A percentile compares a stretch with the other conserved stretches of the same genome.
phyloP scores from a whole-genome alignment of 2,888 invertebrate species.

The Mesochorus sp. region DNA sequence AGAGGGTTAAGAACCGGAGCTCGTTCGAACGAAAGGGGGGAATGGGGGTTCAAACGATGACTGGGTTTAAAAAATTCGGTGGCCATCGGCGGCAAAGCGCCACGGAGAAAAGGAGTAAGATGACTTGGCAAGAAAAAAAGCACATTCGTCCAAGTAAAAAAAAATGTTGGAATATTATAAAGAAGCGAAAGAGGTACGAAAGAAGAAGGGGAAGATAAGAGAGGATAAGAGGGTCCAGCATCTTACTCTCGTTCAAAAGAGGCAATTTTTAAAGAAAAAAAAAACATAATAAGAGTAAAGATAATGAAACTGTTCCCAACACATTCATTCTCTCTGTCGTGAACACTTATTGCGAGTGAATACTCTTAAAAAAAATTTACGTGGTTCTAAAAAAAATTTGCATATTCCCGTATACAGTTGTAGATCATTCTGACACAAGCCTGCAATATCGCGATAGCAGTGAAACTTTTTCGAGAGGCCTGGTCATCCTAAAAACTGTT shows the following conservation, averaged over 20 bases:
- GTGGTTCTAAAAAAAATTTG: too few relatives aligned
- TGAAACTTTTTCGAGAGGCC: too few relatives aligned
- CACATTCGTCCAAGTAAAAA: slow-evolving; percentile 8
- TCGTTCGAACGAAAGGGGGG: neutral
- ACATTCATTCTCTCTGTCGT: slow-evolving; percentile 74
- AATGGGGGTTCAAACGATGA: slow-evolving; percentile 57
- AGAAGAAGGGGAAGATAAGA: slow-evolving; percentile 41
- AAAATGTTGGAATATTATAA: slow-evolving; percentile 39
- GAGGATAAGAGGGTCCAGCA: neutral
- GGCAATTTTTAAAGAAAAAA: neutral
- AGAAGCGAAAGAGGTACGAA: slow-evolving; percentile 54
- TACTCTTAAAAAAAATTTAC: too few relatives aligned
- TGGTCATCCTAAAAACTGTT: too few relatives aligned
- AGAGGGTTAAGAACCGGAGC: slow-evolving; percentile 43
- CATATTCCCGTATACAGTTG: too few relatives aligned
- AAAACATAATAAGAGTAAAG: neutral
- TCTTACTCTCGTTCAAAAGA: neutral
- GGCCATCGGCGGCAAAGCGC: slow-evolving; percentile 21
- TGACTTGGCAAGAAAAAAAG: slow-evolving; percentile 54
- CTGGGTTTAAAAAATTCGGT: slow-evolving; percentile 40
- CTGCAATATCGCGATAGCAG: too few relatives aligned
- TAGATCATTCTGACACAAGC: too few relatives aligned
- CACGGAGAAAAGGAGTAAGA: slow-evolving; percentile 17
- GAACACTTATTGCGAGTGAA: slow-evolving; percentile 73
- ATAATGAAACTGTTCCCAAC: slow-evolving; percentile 21